Conservation (phyloP, 2,888 invertebrate species). For the Heliconius cydno region DNA sequence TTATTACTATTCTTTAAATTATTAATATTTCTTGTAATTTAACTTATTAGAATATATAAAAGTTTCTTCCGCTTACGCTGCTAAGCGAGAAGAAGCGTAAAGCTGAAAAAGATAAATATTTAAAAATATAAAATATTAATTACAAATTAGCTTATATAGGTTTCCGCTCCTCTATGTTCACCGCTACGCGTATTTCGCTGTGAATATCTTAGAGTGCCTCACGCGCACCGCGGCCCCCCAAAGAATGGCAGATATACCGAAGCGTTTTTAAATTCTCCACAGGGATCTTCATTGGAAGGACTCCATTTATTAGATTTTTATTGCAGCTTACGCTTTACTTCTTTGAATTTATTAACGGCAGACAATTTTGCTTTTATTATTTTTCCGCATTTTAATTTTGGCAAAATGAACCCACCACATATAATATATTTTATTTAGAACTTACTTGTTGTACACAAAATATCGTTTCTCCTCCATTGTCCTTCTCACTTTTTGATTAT, state of each 20-base stretch:
- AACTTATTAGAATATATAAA: too few relatives aligned
- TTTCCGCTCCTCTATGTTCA: constrained; percentile 50
- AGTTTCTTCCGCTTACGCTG: neutral
- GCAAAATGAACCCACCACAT: neutral
- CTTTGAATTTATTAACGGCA: constrained; percentile 14
- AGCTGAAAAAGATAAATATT: too few relatives aligned
- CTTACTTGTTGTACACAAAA: too few relatives aligned
- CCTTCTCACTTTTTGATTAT: too few relatives aligned
- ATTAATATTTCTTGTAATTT: too few relatives aligned
- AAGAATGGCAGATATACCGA: constrained; percentile 72
- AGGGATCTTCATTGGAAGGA: constrained; percentile 60
- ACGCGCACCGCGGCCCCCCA: constrained; percentile 60
- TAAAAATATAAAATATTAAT: too few relatives aligned
- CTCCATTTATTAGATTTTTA: constrained; percentile 72
- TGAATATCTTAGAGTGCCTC: constrained; percentile 55
- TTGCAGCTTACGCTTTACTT: constrained; percentile 38
- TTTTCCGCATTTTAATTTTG: neutral
- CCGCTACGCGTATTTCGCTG: neutral
- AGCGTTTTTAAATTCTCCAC: constrained; percentile 75
- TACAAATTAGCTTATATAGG: neutral
- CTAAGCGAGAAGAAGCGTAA: too few relatives aligned
- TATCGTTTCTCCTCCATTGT: too few relatives aligned
- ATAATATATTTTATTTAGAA: neutral
- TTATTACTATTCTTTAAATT: too few relatives aligned
- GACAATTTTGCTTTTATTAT: neutral